phyloP scores from a whole-genome alignment of 1,140 invertebrate species.

The Hyphantria cunea region DNA sequence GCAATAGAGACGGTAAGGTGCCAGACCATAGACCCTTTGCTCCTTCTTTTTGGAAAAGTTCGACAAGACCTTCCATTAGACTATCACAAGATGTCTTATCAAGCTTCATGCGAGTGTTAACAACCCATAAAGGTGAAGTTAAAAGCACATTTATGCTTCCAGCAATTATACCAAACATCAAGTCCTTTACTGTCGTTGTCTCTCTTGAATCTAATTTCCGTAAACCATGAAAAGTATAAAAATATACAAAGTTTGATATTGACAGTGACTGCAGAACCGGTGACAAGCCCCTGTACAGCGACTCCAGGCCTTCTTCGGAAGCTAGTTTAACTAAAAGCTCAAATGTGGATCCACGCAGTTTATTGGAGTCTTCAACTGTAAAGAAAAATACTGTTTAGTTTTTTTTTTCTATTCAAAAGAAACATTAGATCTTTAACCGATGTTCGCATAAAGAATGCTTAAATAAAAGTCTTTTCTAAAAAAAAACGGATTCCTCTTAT shows the following conservation, averaged over 20 bases:
- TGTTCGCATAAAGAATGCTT: too few relatives aligned
- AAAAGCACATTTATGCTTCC: conserved; percentile 91
- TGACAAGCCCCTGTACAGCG: conserved; percentile 90
- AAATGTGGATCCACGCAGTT: conserved; percentile 62
- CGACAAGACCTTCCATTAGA: conserved; percentile 85
- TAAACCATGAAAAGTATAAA: conserved; percentile 94
- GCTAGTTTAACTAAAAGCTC: conserved; percentile 63
- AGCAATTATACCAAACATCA: conserved; percentile 90
- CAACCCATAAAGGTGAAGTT: conserved; percentile 95
- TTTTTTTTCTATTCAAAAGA: conserved; percentile 8
- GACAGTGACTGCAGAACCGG: conserved; percentile 92
- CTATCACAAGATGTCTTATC: conserved; percentile 74
- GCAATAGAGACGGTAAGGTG: conserved; percentile 90
- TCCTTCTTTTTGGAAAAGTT: conserved; percentile 88
- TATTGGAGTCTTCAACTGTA: conserved; percentile 70
- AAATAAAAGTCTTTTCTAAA: too few relatives aligned
- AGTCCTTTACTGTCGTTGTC: conserved; percentile 86
- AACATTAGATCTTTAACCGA: too few relatives aligned
- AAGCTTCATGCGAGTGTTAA: conserved; percentile 93
- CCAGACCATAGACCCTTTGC: conserved; percentile 89
- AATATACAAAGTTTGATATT: conserved; percentile 96
- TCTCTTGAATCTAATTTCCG: conserved; percentile 83
- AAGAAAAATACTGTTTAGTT: conserved; percentile 33
- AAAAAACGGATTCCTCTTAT: too few relatives aligned
- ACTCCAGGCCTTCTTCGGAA: conserved; percentile 84